Conservation (phyloP, 2,113 vertebrate genomes). For the Acanthochromis polyacanthus region DNA sequence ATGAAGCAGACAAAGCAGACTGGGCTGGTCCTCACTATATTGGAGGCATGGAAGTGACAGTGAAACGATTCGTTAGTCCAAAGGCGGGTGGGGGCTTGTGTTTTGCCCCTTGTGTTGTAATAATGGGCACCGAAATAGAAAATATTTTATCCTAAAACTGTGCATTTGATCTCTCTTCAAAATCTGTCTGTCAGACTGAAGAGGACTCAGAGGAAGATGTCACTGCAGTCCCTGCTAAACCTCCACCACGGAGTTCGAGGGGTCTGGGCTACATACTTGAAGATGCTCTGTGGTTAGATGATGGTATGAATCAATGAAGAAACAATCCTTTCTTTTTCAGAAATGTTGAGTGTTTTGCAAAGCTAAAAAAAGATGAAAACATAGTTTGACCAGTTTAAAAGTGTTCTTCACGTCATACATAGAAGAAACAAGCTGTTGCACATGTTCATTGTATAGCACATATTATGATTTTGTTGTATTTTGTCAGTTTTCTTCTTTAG, state of each 20-base stretch:
- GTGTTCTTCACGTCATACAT: no score
- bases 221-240: accelerated
- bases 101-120: neutral
- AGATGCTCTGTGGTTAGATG: constrained; percentile 69
- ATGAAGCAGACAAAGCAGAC: constrained; percentile 69
- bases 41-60: constrained; percentile 55
- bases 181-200: constrained; percentile 41
- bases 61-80: constrained; percentile 61
- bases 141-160: neutral
- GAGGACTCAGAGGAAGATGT: neutral
- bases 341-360: neutral
- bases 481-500: no score
- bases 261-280: constrained; percentile 73
- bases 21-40: constrained; percentile 62
- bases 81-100: constrained; percentile 54
- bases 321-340: neutral
- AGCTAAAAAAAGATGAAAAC: no score
- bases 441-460: no score
- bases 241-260: constrained; percentile 30
- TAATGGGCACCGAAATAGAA: neutral
- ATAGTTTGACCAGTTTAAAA: no score
- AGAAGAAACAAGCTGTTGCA: no score
- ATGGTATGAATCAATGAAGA: neutral
- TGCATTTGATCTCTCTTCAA: neutral
- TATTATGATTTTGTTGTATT: no score